phyloP scores from a whole-genome alignment of 2,113 vertebrate species.

The Brachypteracias leptosomus region DNA sequence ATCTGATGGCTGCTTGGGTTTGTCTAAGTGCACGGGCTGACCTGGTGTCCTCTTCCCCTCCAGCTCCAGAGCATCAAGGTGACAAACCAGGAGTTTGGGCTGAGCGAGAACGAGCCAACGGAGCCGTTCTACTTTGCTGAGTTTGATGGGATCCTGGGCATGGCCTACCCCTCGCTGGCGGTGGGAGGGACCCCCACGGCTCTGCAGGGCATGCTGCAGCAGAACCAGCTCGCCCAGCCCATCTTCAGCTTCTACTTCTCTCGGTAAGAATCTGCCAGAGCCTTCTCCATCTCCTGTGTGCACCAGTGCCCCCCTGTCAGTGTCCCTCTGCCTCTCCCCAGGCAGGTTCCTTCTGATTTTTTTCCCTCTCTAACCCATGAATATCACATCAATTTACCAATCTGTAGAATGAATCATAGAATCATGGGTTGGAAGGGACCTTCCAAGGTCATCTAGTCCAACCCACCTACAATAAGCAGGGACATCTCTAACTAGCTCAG shows the following conservation, averaged over 20 bases:
- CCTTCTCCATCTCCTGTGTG: fast-evolving
- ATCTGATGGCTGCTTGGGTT: fast-evolving
- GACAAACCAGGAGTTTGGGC: constrained; percentile 77
- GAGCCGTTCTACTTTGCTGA: constrained; percentile 60
- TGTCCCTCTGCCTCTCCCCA: neutral
- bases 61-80: constrained; percentile 75
- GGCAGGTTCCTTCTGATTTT: fast-evolving
- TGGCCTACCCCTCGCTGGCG: constrained; percentile 56
- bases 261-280: neutral
- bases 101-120: constrained; percentile 64
- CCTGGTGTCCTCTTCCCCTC: neutral
- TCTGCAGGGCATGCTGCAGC: constrained; percentile 58
- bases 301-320: neutral
- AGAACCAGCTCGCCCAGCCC: constrained; percentile 61
- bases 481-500: too few relatives aligned
- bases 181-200: neutral
- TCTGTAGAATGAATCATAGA: too few relatives aligned
- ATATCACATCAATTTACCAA: fast-evolving
- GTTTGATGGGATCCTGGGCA: constrained; percentile 75
- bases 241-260: constrained; percentile 75
- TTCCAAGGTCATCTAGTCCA: too few relatives aligned
- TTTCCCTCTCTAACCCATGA: fast-evolving
- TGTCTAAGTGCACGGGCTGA: neutral
- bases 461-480: too few relatives aligned
- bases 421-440: too few relatives aligned